Conservation (phyloP, 2,797 vertebrate species). For the Leptatherina wallacei region DNA sequence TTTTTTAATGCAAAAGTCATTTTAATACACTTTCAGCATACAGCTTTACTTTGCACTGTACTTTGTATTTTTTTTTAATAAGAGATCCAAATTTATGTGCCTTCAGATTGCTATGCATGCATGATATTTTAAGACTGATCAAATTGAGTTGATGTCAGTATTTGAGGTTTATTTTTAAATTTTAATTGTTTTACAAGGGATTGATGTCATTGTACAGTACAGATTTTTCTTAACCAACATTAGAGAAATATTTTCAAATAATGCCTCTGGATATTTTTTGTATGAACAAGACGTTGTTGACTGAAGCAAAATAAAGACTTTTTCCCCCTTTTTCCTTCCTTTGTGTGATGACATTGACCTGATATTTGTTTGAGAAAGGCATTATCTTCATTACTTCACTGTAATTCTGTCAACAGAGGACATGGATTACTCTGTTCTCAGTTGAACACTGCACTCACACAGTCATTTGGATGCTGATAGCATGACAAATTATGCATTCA, state of each 20-base stretch:
- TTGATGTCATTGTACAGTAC: conserved; percentile 49
- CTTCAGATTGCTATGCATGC: conserved; percentile 51
- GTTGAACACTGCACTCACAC: conserved; percentile 6
- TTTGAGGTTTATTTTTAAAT: conserved; percentile 57
- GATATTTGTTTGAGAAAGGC: conserved; percentile 33
- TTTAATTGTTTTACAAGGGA: conserved; percentile 52
- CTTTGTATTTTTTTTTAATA: not conserved
- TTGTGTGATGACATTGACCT: conserved; percentile 21
- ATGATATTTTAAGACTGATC: conserved; percentile 38
- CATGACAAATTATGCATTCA: conserved; percentile 38
- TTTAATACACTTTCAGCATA: conserved; percentile 25
- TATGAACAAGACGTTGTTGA: conserved; percentile 65
- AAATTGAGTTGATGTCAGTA: conserved; percentile 40
- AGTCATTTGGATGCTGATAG: conserved; percentile 33
- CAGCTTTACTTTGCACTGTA: conserved; percentile 17
- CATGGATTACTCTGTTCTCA: conserved; percentile 24
- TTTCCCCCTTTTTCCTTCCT: not conserved
- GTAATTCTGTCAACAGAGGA: conserved; percentile 19
- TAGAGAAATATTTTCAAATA: conserved; percentile 53
- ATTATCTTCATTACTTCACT: conserved; percentile 27
- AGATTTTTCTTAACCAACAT: conserved; percentile 34
- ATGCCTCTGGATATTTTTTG: conserved; percentile 61
- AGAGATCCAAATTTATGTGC: conserved; percentile 26
- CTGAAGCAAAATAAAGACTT: conserved; percentile 72
- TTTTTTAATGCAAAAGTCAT: conserved; percentile 46